Evolutionary conservation across 2,113 vertebrate genomes (phyloP), one percentile per base, ranked within the genome.

Genomic region (Colossoma macropomum): DNA sequence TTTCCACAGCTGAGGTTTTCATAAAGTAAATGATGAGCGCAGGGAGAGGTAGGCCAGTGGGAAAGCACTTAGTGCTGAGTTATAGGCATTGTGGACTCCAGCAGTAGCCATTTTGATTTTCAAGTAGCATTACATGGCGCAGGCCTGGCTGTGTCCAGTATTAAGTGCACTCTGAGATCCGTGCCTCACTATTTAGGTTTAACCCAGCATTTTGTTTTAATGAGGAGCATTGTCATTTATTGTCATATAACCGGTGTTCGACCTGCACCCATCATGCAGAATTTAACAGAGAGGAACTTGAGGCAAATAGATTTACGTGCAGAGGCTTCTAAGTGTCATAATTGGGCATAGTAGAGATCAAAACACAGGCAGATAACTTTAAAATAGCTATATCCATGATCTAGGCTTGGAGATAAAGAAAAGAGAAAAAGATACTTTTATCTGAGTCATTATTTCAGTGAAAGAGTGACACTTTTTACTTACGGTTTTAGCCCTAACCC

Each of bases 1-100:
- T 86, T 88, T 38, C 69, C 70, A 60, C 15, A 16, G 79, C 77
- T 70, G 52, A 78, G 78, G 65, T 54, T 84, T 87, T 87, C 79
- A 81, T 81, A 75, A 45, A 81, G 86, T 75, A 81, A 81, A 81
- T 77, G 17, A 84, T 81, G 77, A 78, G 79, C 23, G 45, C 10
- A 17, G 82, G 69, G 82, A 74, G 68, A 59, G 72, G 68, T 32
- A 27, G 77, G 75, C 77, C 72, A 6, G 34, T 68, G 77, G 77
- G 78, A 77, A 41, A 38, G 65, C 38, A 70, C 83, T 86, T 81
- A 84, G 66, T 75, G 38, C 50, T 81, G 77, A 81, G 77, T 84
- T 86, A 86, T 84, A 79, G 77, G 77, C 74, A 21, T 74, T 50
- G 59, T 68, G 75, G 45, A 60, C 52, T 75, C 41, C 19, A 66